These are phyloP conservation scores for Omphaloscelis lunosa DNA, from an alignment of 2,888 invertebrate genomes.

Conservation along the genomic window DNA sequence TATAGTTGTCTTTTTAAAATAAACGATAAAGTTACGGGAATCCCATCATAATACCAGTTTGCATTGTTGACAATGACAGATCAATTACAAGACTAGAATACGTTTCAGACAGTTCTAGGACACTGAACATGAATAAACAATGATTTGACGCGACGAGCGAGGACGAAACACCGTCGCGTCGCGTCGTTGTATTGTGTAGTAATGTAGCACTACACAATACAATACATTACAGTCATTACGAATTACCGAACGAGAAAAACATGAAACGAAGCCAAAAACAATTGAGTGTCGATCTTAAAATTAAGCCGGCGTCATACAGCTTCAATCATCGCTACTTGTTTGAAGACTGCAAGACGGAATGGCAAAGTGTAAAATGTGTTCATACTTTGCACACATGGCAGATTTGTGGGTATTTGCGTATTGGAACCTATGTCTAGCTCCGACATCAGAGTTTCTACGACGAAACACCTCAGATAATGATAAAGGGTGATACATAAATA, in stretches of 20 bases:
- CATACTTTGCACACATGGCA: background rate
- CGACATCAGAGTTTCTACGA: background rate
- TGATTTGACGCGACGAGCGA: constrained; percentile 28
- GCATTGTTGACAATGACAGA: constrained; percentile 17
- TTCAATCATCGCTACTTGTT: constrained; percentile 4
- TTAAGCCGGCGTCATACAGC: background rate
- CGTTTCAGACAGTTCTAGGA: constrained; percentile 15
- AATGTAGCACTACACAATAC: constrained; percentile 40
- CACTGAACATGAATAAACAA: constrained; percentile 56
- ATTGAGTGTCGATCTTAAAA: constrained; percentile 46
- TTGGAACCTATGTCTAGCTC: constrained; percentile 11
- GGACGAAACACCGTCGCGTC: constrained; percentile 37
- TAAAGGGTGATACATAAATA: constrained; percentile 49
- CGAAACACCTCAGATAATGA: constrained; percentile 11
- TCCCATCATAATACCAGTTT: constrained; percentile 11
- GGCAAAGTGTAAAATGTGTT: background rate
- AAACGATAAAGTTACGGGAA: constrained; percentile 3
- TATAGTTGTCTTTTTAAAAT: background rate
- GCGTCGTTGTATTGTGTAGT: too few relatives aligned
- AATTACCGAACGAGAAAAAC: constrained; percentile 22
- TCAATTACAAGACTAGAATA: constrained; percentile 45
- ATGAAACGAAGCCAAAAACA: constrained; percentile 37
- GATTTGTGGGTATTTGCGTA: background rate
- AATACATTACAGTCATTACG: background rate
- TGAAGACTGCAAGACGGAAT: background rate